Conservation (phyloP, 2,888 invertebrate species). For the Scrobipalpa costella region DNA sequence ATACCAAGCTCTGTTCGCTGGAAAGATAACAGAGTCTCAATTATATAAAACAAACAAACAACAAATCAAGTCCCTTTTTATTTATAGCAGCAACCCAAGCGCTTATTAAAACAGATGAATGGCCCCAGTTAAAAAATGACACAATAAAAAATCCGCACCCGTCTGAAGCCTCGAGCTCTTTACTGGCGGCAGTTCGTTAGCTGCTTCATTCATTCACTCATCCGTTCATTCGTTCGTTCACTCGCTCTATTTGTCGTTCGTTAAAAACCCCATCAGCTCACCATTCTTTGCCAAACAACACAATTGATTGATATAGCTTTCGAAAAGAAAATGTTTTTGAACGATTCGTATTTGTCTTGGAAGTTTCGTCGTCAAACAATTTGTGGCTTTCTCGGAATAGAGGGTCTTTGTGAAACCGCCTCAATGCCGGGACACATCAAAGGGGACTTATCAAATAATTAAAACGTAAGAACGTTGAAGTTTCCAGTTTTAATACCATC, state of each 20-base stretch:
- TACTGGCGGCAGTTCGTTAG: slow-evolving; percentile 22
- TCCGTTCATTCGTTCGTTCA: slow-evolving; percentile 25
- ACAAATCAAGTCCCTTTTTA: slow-evolving; percentile 1
- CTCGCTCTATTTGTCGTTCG: slow-evolving; percentile 40
- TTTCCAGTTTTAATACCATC: slow-evolving; percentile 47
- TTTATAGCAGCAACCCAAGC: neutral
- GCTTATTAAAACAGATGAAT: slow-evolving; percentile 14
- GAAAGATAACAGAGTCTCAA: neutral
- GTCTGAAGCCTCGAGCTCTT: slow-evolving; percentile 1
- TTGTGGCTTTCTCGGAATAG: neutral
- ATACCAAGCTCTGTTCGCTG: neutral
- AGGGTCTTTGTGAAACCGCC: neutral
- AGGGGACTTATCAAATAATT: slow-evolving; percentile 24
- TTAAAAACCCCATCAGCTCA: slow-evolving; percentile 46
- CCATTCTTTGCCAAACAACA: slow-evolving; percentile 39
- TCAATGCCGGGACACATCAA: slow-evolving; percentile 2
- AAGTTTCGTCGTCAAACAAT: slow-evolving; percentile 13
- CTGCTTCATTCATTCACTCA: slow-evolving; percentile 28
- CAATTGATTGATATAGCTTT: slow-evolving; percentile 5
- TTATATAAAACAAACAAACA: slow-evolving; percentile 19
- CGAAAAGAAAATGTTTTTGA: neutral
- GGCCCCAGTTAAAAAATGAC: slow-evolving; percentile 3
- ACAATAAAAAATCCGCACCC: slow-evolving; percentile 12
- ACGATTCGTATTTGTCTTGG: neutral
- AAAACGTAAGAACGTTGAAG: neutral